Base-by-base conservation (phyloP, 2,113 vertebrate genomes). In the Scomber scombrus region DNA sequence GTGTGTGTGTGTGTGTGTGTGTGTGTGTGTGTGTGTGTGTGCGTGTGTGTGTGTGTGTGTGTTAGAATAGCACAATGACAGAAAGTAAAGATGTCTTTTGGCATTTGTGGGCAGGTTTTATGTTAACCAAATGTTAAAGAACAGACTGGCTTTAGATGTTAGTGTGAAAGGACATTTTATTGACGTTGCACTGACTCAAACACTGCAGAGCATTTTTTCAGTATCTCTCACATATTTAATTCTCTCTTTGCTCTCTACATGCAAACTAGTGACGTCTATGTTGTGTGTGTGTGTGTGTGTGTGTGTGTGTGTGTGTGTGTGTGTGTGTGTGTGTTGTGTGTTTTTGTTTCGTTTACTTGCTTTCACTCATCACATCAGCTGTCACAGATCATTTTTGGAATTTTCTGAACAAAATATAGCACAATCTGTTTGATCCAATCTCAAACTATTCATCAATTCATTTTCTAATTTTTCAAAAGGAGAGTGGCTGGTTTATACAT, bases 121-220 rank as follows among this genome's bases (percentile, higher is more conserved):
- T 89, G 78, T 67, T 11, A 40, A 40, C 40, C 21, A 52, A 78
- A 82, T 81, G 74, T 87, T 87, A 85, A 89, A 88, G 83, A 88
- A 80, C 86, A 90, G 88, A 89, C 8, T 23, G 72, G 83, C 74
- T 76, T 75, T 77, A 68, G 65, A 85, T 18, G 70, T 70, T 68
- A 70, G 76, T 76, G 79, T 85, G 84, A 88, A 90, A 93, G 86
- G 85, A 91, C 87, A 73, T 86, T 87, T 85, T 79, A 81, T 69
- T 67, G 51, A 81, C 84, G 73, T 61, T 71, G 72, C 70, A 58
- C 70, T 78, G 84, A 87, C 80, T 84, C 82, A 68, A 57, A 78
- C 80, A 87, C 47, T 65, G 65, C 67, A 26, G 19, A 87, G 81
- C 65, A 15, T 58, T 85, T 63, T 57, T 43, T 10, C 69, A 40